Percentiles rank a stretch among this genome's conserved stretches.
Evolutionary conservation across 2,888 invertebrate species (phyloP).

Genomic region (Nomada hirtipes): DNA sequence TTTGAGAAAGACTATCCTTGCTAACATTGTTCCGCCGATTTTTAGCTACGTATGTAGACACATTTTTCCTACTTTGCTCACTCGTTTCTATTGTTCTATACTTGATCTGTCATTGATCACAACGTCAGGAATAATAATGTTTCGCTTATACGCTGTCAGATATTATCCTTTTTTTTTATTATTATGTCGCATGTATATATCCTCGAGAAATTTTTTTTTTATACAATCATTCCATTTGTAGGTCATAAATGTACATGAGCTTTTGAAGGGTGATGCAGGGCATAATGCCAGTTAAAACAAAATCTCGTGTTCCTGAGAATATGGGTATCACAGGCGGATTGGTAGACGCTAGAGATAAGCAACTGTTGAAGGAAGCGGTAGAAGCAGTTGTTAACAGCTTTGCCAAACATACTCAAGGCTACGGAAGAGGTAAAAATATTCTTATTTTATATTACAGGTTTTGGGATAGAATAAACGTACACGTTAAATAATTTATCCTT

Average conservation of each 20-base stretch:
- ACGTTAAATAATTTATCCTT: constrained; percentile 69
- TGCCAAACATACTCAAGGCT: constrained; percentile 90
- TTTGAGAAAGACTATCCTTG: constrained; percentile 44
- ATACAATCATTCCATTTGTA: constrained; percentile 50
- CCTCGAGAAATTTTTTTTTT: constrained; percentile 1
- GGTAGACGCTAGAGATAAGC: constrained; percentile 86
- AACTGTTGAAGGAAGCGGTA: constrained; percentile 89
- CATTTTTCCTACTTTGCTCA: neutral
- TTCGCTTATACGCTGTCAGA: neutral
- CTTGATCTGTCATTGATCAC: neutral
- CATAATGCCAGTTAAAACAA: constrained; percentile 83
- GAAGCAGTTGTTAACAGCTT: constrained; percentile 91
- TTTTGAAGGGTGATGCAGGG: constrained; percentile 80
- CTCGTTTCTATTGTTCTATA: constrained; percentile 5
- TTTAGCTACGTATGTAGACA: constrained; percentile 45
- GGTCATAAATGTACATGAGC: constrained; percentile 74
- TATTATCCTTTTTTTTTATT: constrained; percentile 3
- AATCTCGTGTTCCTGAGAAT: constrained; percentile 81
- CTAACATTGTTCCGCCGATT: constrained; percentile 51
- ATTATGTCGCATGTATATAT: neutral
- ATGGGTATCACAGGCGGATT: constrained; percentile 83
- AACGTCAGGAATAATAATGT: neutral
- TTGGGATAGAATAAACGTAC: neutral
- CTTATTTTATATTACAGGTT: neutral
- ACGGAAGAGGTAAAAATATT: constrained; percentile 87